Conservation (phyloP, 2,113 vertebrate genomes). For the Onychostoma macrolepis region DNA sequence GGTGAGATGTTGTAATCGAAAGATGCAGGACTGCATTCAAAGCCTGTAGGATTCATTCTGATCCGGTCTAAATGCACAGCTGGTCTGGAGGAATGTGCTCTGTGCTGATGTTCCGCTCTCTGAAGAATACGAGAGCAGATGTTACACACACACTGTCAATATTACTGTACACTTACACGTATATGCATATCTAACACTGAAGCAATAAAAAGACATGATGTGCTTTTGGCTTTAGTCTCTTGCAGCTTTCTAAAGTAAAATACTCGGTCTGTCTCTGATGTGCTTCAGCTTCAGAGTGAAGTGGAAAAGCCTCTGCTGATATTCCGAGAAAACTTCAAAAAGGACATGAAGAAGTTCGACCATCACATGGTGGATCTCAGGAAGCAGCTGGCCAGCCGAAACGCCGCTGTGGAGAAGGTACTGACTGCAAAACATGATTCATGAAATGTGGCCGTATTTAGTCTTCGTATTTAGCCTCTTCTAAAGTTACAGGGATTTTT, state of each 20-base stretch:
- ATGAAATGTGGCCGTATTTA: conserved; percentile 2
- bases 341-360: conserved; percentile 97
- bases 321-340: conserved; percentile 98
- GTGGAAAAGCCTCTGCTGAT: conserved; percentile 95
- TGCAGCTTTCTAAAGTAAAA: neutral
- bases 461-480: conserved; percentile 24
- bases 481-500: conserved; percentile 54
- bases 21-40: neutral
- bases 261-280: neutral
- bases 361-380: conserved; percentile 92
- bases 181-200: neutral
- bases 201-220: neutral
- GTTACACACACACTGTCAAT: conserved; percentile 32
- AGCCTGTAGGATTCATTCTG: neutral
- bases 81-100: conserved; percentile 50
- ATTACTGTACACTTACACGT: neutral
- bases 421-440: neutral
- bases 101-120: conserved; percentile 54
- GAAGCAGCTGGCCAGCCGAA: conserved; percentile 92
- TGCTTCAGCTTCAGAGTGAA: conserved; percentile 89
- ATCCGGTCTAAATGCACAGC: conserved; percentile 50
- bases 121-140: conserved; percentile 60
- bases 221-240: neutral
- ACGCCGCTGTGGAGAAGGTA: conserved; percentile 91
- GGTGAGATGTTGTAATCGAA: conserved; percentile 69